Conservation (phyloP, 2,113 vertebrate genomes). For the Vulpes lagopus region DNA sequence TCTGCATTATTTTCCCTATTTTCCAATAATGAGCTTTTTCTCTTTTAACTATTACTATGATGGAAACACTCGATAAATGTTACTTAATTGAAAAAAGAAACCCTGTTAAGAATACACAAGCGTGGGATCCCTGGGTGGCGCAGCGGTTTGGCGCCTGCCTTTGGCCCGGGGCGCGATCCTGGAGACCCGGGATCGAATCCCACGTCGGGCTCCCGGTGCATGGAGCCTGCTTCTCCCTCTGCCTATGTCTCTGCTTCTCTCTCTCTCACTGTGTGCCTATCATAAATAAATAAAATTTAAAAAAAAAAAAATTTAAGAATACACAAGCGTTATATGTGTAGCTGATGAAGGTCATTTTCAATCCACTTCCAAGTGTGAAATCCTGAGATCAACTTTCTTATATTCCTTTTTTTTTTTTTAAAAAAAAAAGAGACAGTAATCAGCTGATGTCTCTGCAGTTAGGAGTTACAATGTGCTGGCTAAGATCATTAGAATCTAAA, state of each 20-base stretch:
- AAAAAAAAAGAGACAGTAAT: neutral
- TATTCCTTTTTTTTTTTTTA: neutral
- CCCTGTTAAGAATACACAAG: neutral
- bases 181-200: too few species aligned
- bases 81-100: constrained; percentile 4
- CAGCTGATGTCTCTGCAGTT: neutral
- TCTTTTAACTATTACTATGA: neutral
- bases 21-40: neutral
- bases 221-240: too few species aligned
- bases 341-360: neutral
- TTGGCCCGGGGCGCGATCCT: too few species aligned
- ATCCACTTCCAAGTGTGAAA: constrained; percentile 61
- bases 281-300: too few species aligned
- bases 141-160: too few species aligned
- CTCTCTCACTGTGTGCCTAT: too few species aligned
- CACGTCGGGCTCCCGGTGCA: too few species aligned
- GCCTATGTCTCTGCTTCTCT: too few species aligned
- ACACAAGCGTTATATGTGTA: neutral
- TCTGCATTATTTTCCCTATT: neutral
- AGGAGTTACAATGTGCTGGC: neutral
- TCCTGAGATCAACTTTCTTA: constrained; percentile 67
- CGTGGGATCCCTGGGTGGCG: too few species aligned
- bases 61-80: neutral
- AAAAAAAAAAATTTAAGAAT: too few species aligned
- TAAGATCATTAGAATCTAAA: neutral